Evolutionary conservation across 2,797 vertebrate genomes (phyloP), one percentile per base, ranked within the genome.

Genomic region (Garrulus glandarius): DNA sequence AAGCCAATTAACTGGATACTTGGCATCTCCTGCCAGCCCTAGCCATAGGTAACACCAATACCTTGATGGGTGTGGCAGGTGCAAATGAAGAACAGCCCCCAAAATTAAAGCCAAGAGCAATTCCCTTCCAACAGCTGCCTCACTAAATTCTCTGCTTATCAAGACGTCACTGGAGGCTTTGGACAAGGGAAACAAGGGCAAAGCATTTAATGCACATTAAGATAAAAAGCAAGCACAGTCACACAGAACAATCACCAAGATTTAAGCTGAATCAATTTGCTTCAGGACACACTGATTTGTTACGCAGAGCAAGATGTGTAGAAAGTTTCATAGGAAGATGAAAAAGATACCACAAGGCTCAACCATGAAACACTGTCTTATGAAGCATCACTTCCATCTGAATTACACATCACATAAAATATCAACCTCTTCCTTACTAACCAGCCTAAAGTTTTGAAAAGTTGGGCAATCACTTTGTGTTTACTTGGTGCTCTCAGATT

Each of bases 11-110:
- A 32, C 46, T 8, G 1, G 22, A 44, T 32, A 61, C 1, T 8
- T 14, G 8, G 8, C 30, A 41, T 59, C 47, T 61, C n/a, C 22
- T n/a, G n/a, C n/a, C n/a, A n/a, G n/a, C n/a, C n/a, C n/a, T 1
- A 27, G 46, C 39, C 32, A 32, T 0, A 16, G 37, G 47, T 11
- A 72, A 39, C 0, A 0, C 43, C 36, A 65, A 15, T 15, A 69
- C 17, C 34, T 65, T 29, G 41, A 80, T 36, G 20, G 1, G 1
- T n/a, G 30, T 7, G 24, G 56, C 32, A 77, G 56, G 18, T 36
- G 15, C 34, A 63, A 52, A 43, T 4, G 19, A 78, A 72, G 10
- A 87, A 52, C 3, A 89, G 10, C 7, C 22, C 60, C 49, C 24
- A 69, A 75, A 88, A 46, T 3, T 3, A 87, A 81, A 69, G 59